phyloP scores from a whole-genome alignment of 2,797 vertebrate species.

The Hypotaenidia okinawae region DNA sequence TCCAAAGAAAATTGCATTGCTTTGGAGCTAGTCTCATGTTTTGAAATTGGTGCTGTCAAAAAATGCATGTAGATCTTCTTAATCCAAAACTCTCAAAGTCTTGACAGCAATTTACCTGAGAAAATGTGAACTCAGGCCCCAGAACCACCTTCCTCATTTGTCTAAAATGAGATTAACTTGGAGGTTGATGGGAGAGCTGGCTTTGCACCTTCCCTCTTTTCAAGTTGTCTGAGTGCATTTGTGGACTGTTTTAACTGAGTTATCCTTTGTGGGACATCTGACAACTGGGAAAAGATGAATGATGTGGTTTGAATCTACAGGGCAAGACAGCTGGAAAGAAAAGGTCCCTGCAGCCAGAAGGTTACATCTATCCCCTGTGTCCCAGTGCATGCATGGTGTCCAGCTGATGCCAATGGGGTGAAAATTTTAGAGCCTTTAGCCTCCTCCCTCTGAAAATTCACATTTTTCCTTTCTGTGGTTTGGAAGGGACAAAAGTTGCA shows the following conservation, averaged over 20 bases:
- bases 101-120: neutral
- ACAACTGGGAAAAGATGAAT: neutral
- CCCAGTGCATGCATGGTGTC: neutral
- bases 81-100: neutral
- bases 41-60: neutral
- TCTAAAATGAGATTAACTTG: neutral
- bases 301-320: neutral
- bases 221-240: neutral
- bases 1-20: neutral
- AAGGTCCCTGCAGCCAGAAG: neutral
- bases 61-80: neutral
- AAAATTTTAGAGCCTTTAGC: neutral
- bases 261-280: neutral
- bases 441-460: neutral
- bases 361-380: neutral
- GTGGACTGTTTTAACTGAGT: neutral
- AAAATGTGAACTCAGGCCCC: neutral
- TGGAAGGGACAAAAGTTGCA: neutral
- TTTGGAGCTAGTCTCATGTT: neutral
- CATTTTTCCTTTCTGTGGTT: neutral
- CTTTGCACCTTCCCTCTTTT: neutral
- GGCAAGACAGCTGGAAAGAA: neutral
- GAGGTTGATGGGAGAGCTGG: neutral
- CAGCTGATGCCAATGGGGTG: neutral
- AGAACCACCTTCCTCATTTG: neutral